Percentiles rank a stretch among this genome's conserved stretches.
These are phyloP conservation scores for Vicugna pacos DNA, from an alignment of 2,113 vertebrate genomes.

Conservation along the genomic window DNA sequence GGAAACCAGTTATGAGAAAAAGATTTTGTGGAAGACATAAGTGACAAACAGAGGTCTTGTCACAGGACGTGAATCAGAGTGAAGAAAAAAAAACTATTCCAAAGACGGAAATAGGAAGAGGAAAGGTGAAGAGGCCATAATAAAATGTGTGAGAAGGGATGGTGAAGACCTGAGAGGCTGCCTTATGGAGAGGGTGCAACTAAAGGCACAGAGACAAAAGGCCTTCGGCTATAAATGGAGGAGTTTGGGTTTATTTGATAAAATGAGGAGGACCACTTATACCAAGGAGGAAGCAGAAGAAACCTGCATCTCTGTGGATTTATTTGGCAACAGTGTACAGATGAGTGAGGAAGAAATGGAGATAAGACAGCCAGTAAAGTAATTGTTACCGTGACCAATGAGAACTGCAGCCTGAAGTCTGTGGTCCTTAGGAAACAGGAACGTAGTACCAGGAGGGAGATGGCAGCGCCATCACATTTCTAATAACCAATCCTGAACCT, in stretches of 20 bases:
- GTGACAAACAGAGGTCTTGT: neutral
- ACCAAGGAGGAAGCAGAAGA: neutral
- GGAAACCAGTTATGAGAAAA: neutral
- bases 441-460: neutral
- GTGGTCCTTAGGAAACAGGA: neutral
- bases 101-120: neutral
- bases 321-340: neutral
- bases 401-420: neutral
- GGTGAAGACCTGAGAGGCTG: neutral
- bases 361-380: neutral
- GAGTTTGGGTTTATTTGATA: neutral
- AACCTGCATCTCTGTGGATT: neutral
- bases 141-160: neutral
- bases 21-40: neutral
- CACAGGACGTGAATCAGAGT: neutral
- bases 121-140: neutral
- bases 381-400: fast-evolving
- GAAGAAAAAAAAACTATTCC: neutral
- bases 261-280: neutral
- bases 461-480: neutral
- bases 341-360: neutral
- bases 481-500: neutral
- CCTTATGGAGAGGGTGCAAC: neutral
- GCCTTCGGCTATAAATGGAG: neutral
- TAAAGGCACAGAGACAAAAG: neutral